A percentile compares a stretch with the other conserved stretches of the same genome.
phyloP scores from a whole-genome alignment of 2,113 vertebrate species.

The Limnothrissa miodon region DNA sequence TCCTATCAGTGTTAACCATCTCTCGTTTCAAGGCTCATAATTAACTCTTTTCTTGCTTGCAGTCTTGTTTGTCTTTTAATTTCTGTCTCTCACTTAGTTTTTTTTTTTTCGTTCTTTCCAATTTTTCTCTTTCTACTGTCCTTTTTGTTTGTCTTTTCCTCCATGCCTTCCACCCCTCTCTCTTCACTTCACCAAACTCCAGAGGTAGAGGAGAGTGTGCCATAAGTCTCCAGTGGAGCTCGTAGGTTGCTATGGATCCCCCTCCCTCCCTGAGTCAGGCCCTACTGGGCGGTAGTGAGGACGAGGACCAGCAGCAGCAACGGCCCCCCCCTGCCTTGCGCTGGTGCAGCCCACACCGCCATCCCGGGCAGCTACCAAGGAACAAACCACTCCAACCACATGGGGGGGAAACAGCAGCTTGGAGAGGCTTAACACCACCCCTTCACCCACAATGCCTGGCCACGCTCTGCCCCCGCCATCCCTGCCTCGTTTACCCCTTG shows the following conservation, averaged over 20 bases:
- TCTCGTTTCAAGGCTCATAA: not conserved
- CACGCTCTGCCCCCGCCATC: conserved; percentile 57
- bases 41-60: conserved; percentile 1
- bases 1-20: not conserved
- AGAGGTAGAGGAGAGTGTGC: conserved; percentile 42
- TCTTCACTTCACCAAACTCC: conserved; percentile 15
- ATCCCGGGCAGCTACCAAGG: conserved; percentile 66
- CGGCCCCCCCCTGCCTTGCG: conserved; percentile 67
- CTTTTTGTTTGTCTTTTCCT: conserved; percentile 1
- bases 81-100: not conserved
- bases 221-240: conserved; percentile 42
- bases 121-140: not conserved
- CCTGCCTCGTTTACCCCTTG: conserved; percentile 70
- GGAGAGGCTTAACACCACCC: conserved; percentile 71
- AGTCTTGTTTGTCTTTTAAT: not conserved
- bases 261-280: conserved; percentile 74
- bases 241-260: conserved; percentile 71
- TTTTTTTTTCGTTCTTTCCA: not conserved
- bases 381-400: conserved; percentile 77
- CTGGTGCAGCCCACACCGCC: conserved; percentile 67
- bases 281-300: conserved; percentile 72
- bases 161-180: conserved; percentile 13
- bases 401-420: conserved; percentile 68
- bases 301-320: conserved; percentile 66
- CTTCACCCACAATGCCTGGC: conserved; percentile 67